Base-by-base conservation (phyloP, 2,797 vertebrate genomes). In the Acridotheres tristis region DNA sequence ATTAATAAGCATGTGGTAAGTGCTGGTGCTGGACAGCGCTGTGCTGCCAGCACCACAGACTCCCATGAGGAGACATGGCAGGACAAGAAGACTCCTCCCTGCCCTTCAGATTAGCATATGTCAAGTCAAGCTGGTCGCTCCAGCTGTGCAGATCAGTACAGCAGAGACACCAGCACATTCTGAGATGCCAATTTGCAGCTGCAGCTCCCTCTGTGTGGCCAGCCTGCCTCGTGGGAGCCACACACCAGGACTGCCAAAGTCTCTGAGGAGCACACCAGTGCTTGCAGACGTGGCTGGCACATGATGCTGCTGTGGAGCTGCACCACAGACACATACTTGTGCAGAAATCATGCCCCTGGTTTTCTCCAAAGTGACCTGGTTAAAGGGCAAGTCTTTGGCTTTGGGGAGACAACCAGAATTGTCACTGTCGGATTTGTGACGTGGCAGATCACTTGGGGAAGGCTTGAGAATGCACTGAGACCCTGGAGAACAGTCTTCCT, bases 181-280 rank as follows among this genome's bases (percentile, higher is more conserved):
- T 4, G 0, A 79, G 66, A 25, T 21, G 43, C 19, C 10, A 1
- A 9, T 73, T 32, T 67, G 79, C 53, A 67, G 88, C 72, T 9
- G 8, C 0, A 0, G 54, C 27, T 91, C 34, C 30, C 38, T 62
- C 36, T 26, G 13, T 25, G 32, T 27, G 53, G n/a, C 54, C 65
- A 65, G 72, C 16, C 61, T 47, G 67, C 20, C 27, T 40, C 0
- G 0, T 6, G 5, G 32, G 21, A 78, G 38, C 0, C 2, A 53
- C 1, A 5, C 2, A 2, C 18, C 43, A 20, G 63, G 72, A 43
- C 42, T 54, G 21, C 38, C 45, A 50, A 11, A 4, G 2, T n/a
- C 61, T 79, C 65, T 7, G 0, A 22, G 0, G 1, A 32, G 47
- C 32, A 42, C 51, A 42, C 5, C 0, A 0, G 16, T 26, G 26